phyloP scores from a whole-genome alignment of 64 coral and sea anemone species.

The Montipora capricornis region DNA sequence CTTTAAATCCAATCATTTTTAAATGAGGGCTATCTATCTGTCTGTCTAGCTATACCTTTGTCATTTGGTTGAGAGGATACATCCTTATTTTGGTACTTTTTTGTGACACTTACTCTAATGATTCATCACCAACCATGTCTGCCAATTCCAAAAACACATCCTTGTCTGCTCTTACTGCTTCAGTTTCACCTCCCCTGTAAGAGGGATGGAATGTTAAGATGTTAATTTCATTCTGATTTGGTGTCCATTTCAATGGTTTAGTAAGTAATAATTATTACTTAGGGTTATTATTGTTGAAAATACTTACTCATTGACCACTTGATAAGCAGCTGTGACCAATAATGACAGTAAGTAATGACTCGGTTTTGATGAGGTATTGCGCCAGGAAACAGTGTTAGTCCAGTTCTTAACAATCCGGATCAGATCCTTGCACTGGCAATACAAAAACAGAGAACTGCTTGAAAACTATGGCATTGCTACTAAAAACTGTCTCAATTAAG shows the following conservation, averaged over 20 bases:
- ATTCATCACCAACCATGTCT: constrained; percentile 89
- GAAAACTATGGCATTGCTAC: background rate
- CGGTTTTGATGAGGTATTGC: constrained; percentile 72
- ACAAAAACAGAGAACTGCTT: background rate
- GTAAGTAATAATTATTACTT: background rate
- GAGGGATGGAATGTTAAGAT: background rate
- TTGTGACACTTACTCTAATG: constrained; percentile 76
- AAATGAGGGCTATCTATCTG: too few relatives aligned
- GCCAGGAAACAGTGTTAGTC: constrained; percentile 79
- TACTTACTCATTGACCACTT: constrained; percentile 88
- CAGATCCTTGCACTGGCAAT: constrained; percentile 88
- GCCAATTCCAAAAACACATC: constrained; percentile 91
- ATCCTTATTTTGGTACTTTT: background rate
- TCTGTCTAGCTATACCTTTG: too few relatives aligned
- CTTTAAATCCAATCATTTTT: too few relatives aligned
- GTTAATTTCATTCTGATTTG: background rate
- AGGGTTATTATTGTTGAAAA: background rate
- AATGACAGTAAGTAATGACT: constrained; percentile 81
- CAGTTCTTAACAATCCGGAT: constrained; percentile 91
- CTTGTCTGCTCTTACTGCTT: constrained; percentile 82
- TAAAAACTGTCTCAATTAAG: background rate
- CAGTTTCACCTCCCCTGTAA: background rate
- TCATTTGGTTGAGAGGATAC: too few relatives aligned
- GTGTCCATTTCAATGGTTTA: background rate
- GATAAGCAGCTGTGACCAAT: constrained; percentile 85